Percentiles rank a stretch among this genome's conserved stretches.
Conservation (phyloP, 1,140 invertebrate genomes). For the Zophobas atratus region DNA sequence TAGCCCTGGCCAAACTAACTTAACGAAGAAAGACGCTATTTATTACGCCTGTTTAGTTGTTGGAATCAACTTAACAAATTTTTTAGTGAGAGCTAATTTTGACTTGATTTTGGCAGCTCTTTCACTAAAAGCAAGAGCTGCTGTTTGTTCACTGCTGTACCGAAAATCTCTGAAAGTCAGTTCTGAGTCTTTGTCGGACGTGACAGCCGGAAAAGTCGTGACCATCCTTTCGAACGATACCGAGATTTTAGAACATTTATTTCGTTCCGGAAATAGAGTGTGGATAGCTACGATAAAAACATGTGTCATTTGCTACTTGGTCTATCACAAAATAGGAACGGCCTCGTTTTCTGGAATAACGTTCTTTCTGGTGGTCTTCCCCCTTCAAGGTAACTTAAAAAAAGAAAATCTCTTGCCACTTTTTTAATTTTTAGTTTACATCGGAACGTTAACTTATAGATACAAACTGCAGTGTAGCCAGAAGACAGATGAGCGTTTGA, state of each 20-base stretch:
- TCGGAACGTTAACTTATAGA: conserved; percentile 79
- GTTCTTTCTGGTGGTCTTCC: conserved; percentile 85
- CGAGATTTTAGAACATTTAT: conserved; percentile 77
- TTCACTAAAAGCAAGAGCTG: conserved; percentile 82
- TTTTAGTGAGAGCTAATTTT: conserved; percentile 83
- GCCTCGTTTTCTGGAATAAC: conserved; percentile 84
- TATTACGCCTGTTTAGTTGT: conserved; percentile 80
- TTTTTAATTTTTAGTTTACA: conserved; percentile 70
- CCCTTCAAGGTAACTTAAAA: conserved; percentile 78
- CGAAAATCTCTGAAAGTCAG: conserved; percentile 80
- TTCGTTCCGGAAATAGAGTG: conserved; percentile 77
- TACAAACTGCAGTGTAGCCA: conserved; percentile 76
- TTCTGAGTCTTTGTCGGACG: conserved; percentile 76
- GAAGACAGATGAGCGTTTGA: conserved; percentile 17
- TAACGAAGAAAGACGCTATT: conserved; percentile 72
- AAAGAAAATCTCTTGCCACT: conserved; percentile 11
- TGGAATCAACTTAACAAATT: conserved; percentile 74
- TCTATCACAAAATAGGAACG: conserved; percentile 81
- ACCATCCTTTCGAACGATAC: conserved; percentile 91
- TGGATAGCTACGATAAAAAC: conserved; percentile 82
- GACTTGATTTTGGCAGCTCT: conserved; percentile 80
- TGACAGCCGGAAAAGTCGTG: conserved; percentile 87
- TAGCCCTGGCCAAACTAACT: conserved; percentile 64
- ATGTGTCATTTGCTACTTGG: conserved; percentile 80
- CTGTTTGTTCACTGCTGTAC: conserved; percentile 86